Base-by-base conservation (phyloP, 1,140 invertebrate genomes). In the Oscheius sp. region DNA sequence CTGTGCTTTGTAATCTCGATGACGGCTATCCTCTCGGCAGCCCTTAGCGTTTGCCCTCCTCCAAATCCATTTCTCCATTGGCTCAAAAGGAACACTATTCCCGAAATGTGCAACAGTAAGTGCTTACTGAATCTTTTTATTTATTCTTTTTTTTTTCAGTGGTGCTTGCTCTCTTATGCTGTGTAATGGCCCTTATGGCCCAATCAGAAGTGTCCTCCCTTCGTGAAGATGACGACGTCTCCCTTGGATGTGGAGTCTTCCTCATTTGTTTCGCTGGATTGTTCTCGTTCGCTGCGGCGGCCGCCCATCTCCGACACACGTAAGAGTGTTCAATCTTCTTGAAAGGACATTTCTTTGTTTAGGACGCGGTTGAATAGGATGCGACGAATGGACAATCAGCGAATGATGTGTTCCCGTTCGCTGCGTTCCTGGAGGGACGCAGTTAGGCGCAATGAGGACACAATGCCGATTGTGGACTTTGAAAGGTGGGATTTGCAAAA, bases 61-160 rank as follows among this genome's bases (percentile, higher is more conserved):
- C 63, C 59, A 34, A 45, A 72, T 35, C 59, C 59, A 45, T 76
- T 76, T 26, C 65, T 76, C 0, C 29, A 77, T 2, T 76, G 75
- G 75, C 71, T 76, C 31, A 73, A 73, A 1, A 45, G 31, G 4
- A 76, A 76, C 26, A 77, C 71, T 1, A 49, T 76, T 49, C 28
- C 67, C 26, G 75, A 76, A 62, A 69, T 75, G 58, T 74, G 61
- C 15, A 76, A 75, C 42, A 75, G 73, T 75, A 35, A 62, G 58
- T 15, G n/a, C n/a, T 42, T 49, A 10, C 49, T 55, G 7, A 45
- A 18, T 45, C 23, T 15, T 45, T 18, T 45, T 26, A 13, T 7
- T 63, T 32, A 36, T 18, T 1, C 15, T 34, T 1, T n/a, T 26
- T 63, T 63, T 63, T 75, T 75, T 49, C 66, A 75, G 73, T 75